Evolutionary conservation across 2,797 vertebrate genomes (phyloP), one percentile per base, ranked within the genome.

Genomic region (Notolepis coatsorum): DNA sequence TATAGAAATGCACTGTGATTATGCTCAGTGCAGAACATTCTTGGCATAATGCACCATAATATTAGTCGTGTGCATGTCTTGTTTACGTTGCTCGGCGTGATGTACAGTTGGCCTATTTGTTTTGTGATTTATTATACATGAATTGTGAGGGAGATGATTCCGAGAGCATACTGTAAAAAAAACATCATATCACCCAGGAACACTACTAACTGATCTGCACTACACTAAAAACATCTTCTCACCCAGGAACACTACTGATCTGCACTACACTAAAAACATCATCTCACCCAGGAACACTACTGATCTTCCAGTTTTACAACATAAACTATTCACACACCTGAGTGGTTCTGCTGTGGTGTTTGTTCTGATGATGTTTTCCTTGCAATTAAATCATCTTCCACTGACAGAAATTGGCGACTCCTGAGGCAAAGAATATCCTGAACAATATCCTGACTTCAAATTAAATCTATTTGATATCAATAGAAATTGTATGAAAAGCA

Each of bases 381-480:
- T 5, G 1, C 7, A 68, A 47, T 54, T 33, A 37, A 28, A 25
- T 53, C 25, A 20, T 37, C 53, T 55, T 39, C 17, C 21, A 51
- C 33, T 77, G 80, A 79, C 68, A 75, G 50, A 9, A 5, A 71
- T 66, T 55, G 52, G 48, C 73, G 73, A 79, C 51, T 55, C 63
- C 63, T 27, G 30, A 58, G 72, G 53, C 67, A 69, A 74, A 82
- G 24, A 81, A 84, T 80, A 81, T 66, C 56, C 42, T 68, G 62
- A 63, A 65, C 23, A 28, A 17, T 3, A 7, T 27, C 6, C n/a
- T 48, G 2, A n/a, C n/a, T n/a, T n/a, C n/a, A n/a, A n/a, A n/a
- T n/a, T n/a, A n/a, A n/a, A n/a, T n/a, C n/a, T n/a, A n/a, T n/a
- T n/a, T n/a, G n/a, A n/a, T n/a, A n/a, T n/a, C n/a, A n/a, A n/a